Conservation (phyloP, 2,888 invertebrate species). For the Drosophila bunnanda region DNA sequence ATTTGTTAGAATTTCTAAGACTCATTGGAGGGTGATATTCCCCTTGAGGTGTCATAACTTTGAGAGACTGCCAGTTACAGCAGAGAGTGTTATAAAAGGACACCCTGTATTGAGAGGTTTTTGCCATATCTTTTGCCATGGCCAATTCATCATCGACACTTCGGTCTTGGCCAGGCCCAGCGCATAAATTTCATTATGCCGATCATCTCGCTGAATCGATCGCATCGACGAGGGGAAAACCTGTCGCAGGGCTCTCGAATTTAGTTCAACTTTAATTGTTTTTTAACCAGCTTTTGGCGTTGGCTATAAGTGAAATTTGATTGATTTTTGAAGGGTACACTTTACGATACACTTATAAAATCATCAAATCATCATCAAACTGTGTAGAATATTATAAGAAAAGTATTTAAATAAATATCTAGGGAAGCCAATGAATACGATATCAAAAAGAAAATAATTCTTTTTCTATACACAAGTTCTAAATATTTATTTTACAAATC, state of each 20-base stretch:
- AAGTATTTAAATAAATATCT: no score
- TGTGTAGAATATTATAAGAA: neutral
- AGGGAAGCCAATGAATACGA: neutral
- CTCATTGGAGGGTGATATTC: neutral
- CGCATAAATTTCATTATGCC: slow-evolving; percentile 76
- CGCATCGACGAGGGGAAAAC: slow-evolving; percentile 57
- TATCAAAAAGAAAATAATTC: fast-evolving
- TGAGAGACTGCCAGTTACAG: slow-evolving; percentile 16
- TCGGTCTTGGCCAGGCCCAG: slow-evolving; percentile 41
- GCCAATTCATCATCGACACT: slow-evolving; percentile 65
- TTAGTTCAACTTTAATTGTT: slow-evolving; percentile 81
- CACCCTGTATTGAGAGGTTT: slow-evolving; percentile 53
- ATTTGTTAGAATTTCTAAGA: slow-evolving; percentile 21
- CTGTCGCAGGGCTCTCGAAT: slow-evolving; percentile 60
- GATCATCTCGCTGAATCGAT: slow-evolving; percentile 63
- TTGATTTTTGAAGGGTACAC: slow-evolving; percentile 64
- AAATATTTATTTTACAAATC: neutral
- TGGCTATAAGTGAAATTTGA: slow-evolving; percentile 68
- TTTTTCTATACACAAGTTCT: neutral
- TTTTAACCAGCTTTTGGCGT: slow-evolving; percentile 65
- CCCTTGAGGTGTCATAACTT: slow-evolving; percentile 9
- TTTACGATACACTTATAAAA: neutral
- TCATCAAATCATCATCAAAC: fast-evolving
- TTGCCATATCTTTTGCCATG: slow-evolving; percentile 2
- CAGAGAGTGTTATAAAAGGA: slow-evolving; percentile 3